These are phyloP conservation scores for Pocota personata DNA, from an alignment of 2,888 invertebrate species.

Conservation along the genomic window DNA sequence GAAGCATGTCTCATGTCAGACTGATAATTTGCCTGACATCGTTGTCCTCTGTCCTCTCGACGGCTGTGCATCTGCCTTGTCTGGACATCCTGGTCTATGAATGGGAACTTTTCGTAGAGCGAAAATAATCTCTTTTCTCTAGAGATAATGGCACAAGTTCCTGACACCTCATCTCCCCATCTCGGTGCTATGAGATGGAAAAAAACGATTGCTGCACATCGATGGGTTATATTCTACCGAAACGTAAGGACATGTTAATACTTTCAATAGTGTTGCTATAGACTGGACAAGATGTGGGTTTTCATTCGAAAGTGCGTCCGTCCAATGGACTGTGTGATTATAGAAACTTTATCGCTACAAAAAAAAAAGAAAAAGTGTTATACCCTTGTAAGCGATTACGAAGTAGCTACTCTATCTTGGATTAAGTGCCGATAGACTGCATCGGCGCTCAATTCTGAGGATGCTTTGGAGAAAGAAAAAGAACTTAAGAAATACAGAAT, in stretches of 20 bases:
- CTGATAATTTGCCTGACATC: conserved; percentile 48
- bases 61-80: not conserved
- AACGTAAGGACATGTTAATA: conserved; percentile 28
- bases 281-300: not conserved
- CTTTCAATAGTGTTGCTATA: conserved; percentile 8
- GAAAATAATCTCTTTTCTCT: conserved; percentile 14
- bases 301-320: conserved; percentile 6
- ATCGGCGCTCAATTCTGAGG: not conserved
- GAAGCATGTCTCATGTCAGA: conserved; percentile 45
- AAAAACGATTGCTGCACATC: not conserved
- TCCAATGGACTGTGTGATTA: conserved; percentile 38
- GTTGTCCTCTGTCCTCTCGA: conserved; percentile 9
- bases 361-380: not conserved
- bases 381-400: not conserved
- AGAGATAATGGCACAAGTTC: conserved; percentile 18
- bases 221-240: not conserved
- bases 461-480: not conserved
- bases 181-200: not conserved
- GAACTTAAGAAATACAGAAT: not conserved
- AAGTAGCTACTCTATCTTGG: not conserved
- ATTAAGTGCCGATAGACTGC: not conserved
- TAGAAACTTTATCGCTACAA: conserved; percentile 12
- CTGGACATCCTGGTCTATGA: conserved; percentile 19
- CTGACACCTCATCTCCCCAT: conserved; percentile 11
- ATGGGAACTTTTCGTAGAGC: conserved; percentile 4